A percentile compares a stretch with the other conserved stretches of the same genome.
Conservation (phyloP, 2,113 vertebrate species). For the Alces alces region DNA sequence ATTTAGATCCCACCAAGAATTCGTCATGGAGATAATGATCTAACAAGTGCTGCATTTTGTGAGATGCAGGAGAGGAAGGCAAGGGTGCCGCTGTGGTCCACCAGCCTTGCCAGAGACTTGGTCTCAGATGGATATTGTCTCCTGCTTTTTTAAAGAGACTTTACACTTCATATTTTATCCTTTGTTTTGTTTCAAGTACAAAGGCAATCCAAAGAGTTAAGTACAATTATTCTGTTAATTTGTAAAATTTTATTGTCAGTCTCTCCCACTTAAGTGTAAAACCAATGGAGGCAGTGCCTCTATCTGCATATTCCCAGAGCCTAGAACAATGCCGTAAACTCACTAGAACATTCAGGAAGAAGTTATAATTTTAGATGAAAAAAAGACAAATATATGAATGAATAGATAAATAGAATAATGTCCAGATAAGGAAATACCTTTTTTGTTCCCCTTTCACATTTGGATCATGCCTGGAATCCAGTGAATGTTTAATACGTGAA, state of each 20-base stretch:
- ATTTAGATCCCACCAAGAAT: not conserved
- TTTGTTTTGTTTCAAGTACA: not conserved
- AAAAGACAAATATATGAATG: not conserved
- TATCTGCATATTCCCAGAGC: not conserved
- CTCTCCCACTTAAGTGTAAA: not conserved
- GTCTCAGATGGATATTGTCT: not conserved
- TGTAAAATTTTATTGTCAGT: not conserved
- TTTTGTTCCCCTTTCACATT: not conserved
- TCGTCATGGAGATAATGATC: not conserved
- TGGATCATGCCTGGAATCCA: not conserved
- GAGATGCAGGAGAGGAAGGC: not conserved
- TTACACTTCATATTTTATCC: not conserved
- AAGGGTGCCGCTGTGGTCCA: not conserved
- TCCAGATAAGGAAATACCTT: not conserved
- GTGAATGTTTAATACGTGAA: not conserved
- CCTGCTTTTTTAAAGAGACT: not conserved
- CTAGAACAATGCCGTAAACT: not conserved
- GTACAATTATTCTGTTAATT: not conserved
- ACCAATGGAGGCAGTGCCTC: not conserved
- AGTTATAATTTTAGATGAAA: not conserved
- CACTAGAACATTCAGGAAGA: not conserved
- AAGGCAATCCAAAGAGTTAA: not conserved
- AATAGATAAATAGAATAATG: not conserved
- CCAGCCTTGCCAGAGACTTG: not conserved
- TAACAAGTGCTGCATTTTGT: not conserved